Percentiles rank a stretch among this genome's conserved stretches.
These are phyloP conservation scores for Henricia sp. DNA, from an alignment of 53 echinoderm and acorn worm species.

Conservation along the genomic window DNA sequence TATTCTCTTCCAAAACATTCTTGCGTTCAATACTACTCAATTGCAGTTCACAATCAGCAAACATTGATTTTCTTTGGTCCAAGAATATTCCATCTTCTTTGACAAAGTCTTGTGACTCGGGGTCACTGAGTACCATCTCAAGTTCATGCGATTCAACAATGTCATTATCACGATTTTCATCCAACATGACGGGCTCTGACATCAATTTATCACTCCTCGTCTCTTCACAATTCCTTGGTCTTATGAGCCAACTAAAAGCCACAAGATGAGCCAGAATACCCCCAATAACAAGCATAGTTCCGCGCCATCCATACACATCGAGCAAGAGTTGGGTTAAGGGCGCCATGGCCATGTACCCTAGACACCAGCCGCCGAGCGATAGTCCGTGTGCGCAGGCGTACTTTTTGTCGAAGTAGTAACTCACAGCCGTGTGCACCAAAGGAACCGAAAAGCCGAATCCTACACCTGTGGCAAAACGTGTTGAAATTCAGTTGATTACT, in stretches of 20 bases:
- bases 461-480: not conserved
- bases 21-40: too few species aligned
- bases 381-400: slow-evolving; percentile 10
- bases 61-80: too few species aligned
- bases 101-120: too few species aligned
- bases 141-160: not conserved
- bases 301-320: slow-evolving; percentile 24
- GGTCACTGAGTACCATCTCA: not conserved
- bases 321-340: slow-evolving; percentile 12
- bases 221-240: not conserved
- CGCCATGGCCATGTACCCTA: not conserved
- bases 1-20: too few species aligned
- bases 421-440: not conserved
- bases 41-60: too few species aligned
- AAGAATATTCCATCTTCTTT: too few species aligned
- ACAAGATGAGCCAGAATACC: slow-evolving; percentile 5
- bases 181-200: not conserved
- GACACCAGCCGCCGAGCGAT: not conserved
- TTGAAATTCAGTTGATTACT: too few species aligned
- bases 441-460: slow-evolving; percentile 13
- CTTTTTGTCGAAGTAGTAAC: slow-evolving; percentile 20
- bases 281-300: slow-evolving; percentile 10
- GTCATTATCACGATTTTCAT: not conserved
- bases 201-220: not conserved
- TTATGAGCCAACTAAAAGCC: not conserved